phyloP scores from a whole-genome alignment of 2,888 invertebrate genomes.

The Diarsia rubi region DNA sequence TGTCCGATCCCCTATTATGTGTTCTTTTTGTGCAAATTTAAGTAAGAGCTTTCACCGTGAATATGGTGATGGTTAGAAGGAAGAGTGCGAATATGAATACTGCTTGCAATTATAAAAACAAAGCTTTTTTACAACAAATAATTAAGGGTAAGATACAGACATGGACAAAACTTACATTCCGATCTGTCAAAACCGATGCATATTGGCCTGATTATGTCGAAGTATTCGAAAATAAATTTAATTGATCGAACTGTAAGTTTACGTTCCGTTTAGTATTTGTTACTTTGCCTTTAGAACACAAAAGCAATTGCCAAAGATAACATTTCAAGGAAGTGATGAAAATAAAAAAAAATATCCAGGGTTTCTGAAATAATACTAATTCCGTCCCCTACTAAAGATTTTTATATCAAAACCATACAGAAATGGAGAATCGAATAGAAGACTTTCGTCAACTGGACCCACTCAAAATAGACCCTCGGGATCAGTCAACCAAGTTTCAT shows the following conservation, averaged over 20 bases:
- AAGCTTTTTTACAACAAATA: background rate
- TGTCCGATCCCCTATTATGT: no score
- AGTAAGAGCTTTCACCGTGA: background rate
- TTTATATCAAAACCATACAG: background rate
- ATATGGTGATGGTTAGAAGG: background rate
- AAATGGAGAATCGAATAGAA: background rate
- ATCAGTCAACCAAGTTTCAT: no score
- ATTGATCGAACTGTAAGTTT: background rate
- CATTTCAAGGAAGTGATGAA: background rate
- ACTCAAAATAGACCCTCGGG: no score
- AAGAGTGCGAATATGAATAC: background rate
- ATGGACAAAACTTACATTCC: background rate
- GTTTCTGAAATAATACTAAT: background rate
- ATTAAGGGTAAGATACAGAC: background rate
- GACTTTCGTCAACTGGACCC: no score
- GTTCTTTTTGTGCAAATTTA: background rate
- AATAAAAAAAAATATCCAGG: background rate
- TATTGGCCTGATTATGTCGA: background rate
- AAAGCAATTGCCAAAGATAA: background rate
- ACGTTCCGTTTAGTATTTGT: background rate
- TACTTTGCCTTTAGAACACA: background rate
- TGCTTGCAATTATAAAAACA: slow-evolving; percentile 1
- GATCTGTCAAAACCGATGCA: background rate
- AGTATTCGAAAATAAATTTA: background rate
- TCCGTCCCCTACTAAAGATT: background rate